phyloP scores from a whole-genome alignment of 2,113 vertebrate genomes.

The Microtus montanus region DNA sequence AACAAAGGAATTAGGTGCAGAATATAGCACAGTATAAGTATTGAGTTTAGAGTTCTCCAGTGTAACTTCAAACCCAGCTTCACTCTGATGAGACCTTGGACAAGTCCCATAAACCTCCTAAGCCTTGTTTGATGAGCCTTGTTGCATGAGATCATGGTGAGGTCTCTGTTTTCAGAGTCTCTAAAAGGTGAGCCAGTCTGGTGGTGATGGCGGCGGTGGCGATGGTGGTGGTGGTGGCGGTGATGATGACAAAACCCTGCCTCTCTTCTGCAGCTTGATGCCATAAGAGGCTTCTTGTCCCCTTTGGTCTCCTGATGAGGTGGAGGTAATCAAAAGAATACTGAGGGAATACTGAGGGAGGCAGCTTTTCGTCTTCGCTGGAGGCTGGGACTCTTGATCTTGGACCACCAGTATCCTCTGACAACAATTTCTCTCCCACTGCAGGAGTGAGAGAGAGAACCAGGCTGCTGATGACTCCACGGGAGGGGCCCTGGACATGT shows the following conservation, averaged over 20 bases:
- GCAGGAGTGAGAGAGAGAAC: constrained; percentile 61
- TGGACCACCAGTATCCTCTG: not conserved
- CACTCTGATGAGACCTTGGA: constrained; percentile 14
- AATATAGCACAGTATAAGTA: not conserved
- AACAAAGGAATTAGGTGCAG: not conserved
- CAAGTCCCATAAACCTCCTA: constrained; percentile 17
- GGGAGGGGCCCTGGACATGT: constrained; percentile 78
- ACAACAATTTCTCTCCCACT: constrained; percentile 12
- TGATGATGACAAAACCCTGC: not conserved
- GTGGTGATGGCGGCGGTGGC: accelerated
- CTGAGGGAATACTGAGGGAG: too few relatives aligned
- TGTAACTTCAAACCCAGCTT: not conserved
- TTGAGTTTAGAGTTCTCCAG: not conserved
- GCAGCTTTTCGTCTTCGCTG: not conserved
- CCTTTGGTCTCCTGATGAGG: not conserved
- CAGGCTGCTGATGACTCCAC: constrained; percentile 69
- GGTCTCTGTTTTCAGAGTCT: not conserved
- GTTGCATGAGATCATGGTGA: not conserved
- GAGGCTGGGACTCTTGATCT: not conserved
- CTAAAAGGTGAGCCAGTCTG: not conserved
- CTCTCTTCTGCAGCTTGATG: not conserved
- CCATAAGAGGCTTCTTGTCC: not conserved
- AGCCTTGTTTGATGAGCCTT: not conserved
- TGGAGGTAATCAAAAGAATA: not conserved
- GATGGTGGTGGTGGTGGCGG: too few relatives aligned